Evolutionary conservation across 2,797 vertebrate genomes (phyloP).

Genomic region (Syngnathus rostellatus): DNA sequence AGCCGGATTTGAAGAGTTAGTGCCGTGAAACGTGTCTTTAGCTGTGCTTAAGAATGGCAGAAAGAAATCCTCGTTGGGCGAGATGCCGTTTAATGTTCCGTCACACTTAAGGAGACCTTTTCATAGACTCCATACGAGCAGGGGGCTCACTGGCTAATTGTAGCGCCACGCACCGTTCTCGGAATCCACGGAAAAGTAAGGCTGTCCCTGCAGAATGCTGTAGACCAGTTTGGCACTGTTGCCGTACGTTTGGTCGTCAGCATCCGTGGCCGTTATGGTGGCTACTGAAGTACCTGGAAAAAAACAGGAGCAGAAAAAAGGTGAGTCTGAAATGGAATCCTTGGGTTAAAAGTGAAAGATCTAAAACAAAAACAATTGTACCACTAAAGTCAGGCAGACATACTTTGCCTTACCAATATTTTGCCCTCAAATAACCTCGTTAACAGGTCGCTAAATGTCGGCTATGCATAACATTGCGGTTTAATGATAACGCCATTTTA

Average conservation of each 20-base stretch:
- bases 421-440: background rate
- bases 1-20: background rate
- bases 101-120: background rate
- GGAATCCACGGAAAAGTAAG: slow-evolving; percentile 94
- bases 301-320: slow-evolving; percentile 3
- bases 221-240: slow-evolving; percentile 96
- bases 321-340: too few relatives aligned
- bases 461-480: background rate
- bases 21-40: background rate
- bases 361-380: background rate
- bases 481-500: background rate
- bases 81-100: slow-evolving; percentile 3
- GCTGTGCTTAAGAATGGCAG: background rate
- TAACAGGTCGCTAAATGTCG: background rate
- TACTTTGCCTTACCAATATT: background rate
- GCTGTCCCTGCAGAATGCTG: slow-evolving; percentile 92
- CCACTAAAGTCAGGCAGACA: background rate
- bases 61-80: background rate
- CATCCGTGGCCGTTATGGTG: slow-evolving; percentile 85
- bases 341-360: background rate
- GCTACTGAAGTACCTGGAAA: slow-evolving; percentile 83
- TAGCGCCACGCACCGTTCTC: slow-evolving; percentile 76
- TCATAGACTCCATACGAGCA: background rate
- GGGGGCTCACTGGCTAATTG: background rate
- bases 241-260: slow-evolving; percentile 89